A percentile compares a stretch with the other conserved stretches of the same genome.
Conservation (phyloP, 2,797 vertebrate species). For the Capromys pilorides region DNA sequence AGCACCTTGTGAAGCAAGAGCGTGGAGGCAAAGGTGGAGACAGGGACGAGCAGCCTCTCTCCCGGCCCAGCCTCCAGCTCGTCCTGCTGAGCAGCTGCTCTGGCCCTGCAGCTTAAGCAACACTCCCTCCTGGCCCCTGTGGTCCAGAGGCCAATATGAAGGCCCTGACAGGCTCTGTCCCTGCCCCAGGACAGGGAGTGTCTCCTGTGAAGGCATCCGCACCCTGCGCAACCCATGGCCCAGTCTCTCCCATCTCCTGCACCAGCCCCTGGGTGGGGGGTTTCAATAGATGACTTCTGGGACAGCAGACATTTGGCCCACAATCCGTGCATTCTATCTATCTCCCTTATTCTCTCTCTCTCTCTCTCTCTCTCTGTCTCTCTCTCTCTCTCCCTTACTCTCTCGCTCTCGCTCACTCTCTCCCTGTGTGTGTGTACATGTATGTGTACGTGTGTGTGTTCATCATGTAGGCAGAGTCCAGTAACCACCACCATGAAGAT, state of each 20-base stretch:
- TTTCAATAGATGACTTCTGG: accelerated
- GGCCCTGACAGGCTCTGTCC: accelerated
- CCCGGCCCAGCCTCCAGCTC: not conserved
- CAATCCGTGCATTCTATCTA: not conserved
- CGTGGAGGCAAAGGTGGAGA: not conserved
- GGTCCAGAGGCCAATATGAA: accelerated
- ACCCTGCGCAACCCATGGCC: not conserved
- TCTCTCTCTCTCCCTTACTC: too few species aligned
- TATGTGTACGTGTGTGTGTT: too few species aligned
- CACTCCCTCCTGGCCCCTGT: not conserved
- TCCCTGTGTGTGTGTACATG: not conserved
- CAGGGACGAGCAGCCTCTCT: not conserved
- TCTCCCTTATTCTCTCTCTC: too few species aligned
- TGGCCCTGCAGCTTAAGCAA: accelerated
- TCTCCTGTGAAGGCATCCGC: not conserved
- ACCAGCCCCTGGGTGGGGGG: not conserved
- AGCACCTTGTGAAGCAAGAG: not conserved
- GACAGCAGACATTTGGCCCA: accelerated
- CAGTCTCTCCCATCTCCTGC: not conserved
- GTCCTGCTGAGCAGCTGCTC: too few species aligned
- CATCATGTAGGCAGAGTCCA: too few species aligned
- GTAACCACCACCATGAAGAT: too few species aligned
- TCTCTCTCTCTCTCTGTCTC: too few species aligned
- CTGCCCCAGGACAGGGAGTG: not conserved
- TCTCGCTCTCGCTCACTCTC: too few species aligned